phyloP scores from a whole-genome alignment of 2,113 vertebrate genomes.

The Sander vitreus region DNA sequence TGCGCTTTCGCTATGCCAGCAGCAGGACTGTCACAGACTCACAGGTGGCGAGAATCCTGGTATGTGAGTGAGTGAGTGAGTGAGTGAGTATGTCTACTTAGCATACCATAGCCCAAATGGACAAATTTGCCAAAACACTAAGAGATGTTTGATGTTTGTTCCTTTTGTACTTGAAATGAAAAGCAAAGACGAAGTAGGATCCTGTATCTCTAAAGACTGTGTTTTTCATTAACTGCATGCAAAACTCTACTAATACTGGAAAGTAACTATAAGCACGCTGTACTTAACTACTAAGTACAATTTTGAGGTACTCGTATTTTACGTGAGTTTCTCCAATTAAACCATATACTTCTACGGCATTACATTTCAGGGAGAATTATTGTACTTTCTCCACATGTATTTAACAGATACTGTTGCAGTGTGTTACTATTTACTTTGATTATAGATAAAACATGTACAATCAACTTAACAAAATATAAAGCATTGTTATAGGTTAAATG shows the following conservation, averaged over 20 bases:
- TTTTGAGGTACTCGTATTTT: not conserved
- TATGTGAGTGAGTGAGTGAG: slow-evolving; percentile 5
- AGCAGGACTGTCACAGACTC: slow-evolving; percentile 42
- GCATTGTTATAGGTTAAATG: too few relatives aligned
- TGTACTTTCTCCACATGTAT: not conserved
- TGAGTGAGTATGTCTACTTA: not conserved
- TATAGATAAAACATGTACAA: too few relatives aligned
- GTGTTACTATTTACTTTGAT: not conserved
- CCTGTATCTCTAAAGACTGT: not conserved
- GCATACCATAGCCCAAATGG: not conserved
- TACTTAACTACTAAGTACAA: not conserved
- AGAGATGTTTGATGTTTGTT: not conserved
- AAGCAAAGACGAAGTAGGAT: not conserved
- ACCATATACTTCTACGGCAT: not conserved
- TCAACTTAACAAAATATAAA: too few relatives aligned
- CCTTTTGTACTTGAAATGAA: not conserved
- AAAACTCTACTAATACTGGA: too few relatives aligned
- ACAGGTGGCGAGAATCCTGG: slow-evolving; percentile 35
- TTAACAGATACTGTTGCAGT: not conserved
- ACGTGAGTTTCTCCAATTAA: not conserved
- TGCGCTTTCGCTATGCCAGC: slow-evolving; percentile 44
- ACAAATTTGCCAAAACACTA: not conserved
- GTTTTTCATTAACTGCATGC: not conserved
- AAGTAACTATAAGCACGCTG: too few relatives aligned
- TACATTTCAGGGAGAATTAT: not conserved